Conservation (phyloP, 2,113 vertebrate genomes). For the Podarcis cretensis region DNA sequence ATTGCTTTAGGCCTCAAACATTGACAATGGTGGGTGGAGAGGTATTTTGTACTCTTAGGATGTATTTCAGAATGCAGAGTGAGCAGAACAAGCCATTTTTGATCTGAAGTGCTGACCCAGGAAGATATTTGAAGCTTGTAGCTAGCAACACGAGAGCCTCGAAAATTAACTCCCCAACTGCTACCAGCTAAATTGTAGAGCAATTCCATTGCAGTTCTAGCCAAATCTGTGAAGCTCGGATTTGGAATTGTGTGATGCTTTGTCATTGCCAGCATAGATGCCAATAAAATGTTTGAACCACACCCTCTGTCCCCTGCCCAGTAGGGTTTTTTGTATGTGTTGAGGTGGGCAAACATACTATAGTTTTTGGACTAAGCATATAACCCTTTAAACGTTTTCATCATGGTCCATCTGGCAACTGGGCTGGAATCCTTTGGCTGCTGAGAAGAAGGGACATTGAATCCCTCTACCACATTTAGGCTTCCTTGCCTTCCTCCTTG, state of each 20-base stretch:
- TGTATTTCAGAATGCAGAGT: not conserved
- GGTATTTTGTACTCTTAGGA: not conserved
- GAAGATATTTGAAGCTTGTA: slow-evolving; percentile 7
- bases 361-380: not conserved
- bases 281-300: fast-evolving
- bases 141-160: fast-evolving
- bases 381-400: fast-evolving
- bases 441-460: not conserved
- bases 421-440: not conserved
- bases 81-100: fast-evolving
- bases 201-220: fast-evolving
- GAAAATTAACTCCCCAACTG: not conserved
- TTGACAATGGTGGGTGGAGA: not conserved
- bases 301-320: not conserved
- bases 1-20: not conserved
- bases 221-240: not conserved
- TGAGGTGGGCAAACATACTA: not conserved
- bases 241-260: not conserved
- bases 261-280: fast-evolving
- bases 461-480: not conserved
- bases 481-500: not conserved
- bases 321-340: not conserved
- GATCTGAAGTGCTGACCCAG: not conserved
- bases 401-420: not conserved
- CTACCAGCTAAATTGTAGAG: fast-evolving